Percentiles rank a stretch among this genome's conserved stretches.
phyloP scores from a whole-genome alignment of 2,113 vertebrate genomes.

The Meriones unguiculatus region DNA sequence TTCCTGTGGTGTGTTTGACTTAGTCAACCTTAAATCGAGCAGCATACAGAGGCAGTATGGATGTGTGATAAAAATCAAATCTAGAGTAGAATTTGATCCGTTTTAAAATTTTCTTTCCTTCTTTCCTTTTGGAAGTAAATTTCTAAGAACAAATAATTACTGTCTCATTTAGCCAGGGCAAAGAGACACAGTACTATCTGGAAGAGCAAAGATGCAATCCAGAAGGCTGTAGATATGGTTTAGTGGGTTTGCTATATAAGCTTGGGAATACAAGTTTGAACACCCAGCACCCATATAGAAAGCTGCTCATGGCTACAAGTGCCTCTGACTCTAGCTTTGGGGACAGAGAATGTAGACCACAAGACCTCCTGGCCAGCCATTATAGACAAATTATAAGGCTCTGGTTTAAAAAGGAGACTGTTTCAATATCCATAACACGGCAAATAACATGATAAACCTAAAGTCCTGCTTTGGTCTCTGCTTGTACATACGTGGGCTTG shows the following conservation, averaged over 20 bases:
- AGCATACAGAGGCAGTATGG: neutral
- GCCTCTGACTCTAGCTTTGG: neutral
- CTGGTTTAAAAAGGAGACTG: neutral
- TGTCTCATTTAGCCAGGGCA: neutral
- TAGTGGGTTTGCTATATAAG: neutral
- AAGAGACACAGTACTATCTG: neutral
- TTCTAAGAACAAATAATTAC: neutral
- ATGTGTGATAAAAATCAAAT: neutral
- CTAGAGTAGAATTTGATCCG: neutral
- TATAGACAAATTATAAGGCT: neutral
- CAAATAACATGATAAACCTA: neutral
- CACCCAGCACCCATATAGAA: neutral
- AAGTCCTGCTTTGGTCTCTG: neutral
- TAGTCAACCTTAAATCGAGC: no score
- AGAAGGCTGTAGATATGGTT: neutral
- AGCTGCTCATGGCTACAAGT: neutral
- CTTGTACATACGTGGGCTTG: neutral
- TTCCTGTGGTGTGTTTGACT: neutral
- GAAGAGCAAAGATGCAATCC: neutral
- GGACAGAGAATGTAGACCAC: neutral
- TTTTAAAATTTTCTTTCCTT: neutral
- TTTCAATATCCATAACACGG: neutral
- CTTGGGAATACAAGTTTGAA: neutral
- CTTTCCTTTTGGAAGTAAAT: neutral
- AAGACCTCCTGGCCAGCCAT: neutral